These are phyloP conservation scores for Pleuronectes platessa DNA, from an alignment of 2,113 vertebrate genomes.

Conservation along the genomic window DNA sequence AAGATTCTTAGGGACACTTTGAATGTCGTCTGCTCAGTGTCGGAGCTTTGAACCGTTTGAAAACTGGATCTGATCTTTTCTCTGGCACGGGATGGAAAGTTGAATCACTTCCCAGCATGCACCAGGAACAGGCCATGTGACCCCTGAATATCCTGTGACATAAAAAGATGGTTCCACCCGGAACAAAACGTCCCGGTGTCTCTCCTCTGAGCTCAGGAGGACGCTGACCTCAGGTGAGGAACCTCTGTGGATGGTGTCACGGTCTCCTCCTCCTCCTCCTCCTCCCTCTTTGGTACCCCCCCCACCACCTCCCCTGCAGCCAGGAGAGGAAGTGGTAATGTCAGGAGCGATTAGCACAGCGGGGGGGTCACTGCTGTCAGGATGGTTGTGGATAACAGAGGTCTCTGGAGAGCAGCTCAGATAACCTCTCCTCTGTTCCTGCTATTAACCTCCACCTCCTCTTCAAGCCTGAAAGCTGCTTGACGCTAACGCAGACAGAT, in stretches of 20 bases:
- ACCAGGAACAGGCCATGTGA: too few relatives aligned
- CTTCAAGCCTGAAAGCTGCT: neutral
- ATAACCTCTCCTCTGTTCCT: neutral
- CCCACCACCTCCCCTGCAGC: constrained; percentile 12
- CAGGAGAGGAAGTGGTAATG: constrained; percentile 54
- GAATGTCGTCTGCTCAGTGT: too few relatives aligned
- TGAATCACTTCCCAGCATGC: too few relatives aligned
- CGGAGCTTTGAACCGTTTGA: too few relatives aligned
- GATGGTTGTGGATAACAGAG: constrained; percentile 37
- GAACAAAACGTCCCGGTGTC: too few relatives aligned
- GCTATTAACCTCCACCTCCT: constrained; percentile 14
- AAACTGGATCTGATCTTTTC: too few relatives aligned
- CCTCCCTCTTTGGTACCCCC: neutral
- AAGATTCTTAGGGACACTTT: too few relatives aligned
- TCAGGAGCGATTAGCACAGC: constrained; percentile 59
- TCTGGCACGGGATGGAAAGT: too few relatives aligned
- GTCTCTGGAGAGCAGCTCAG: constrained; percentile 12
- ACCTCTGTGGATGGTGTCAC: too few relatives aligned
- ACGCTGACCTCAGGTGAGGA: too few relatives aligned
- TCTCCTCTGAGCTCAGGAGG: neutral
- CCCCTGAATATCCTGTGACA: neutral
- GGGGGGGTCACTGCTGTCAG: constrained; percentile 47
- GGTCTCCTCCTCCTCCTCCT: too few relatives aligned
- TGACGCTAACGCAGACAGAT: too few relatives aligned
- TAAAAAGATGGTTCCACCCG: neutral